A percentile compares a stretch with the other conserved stretches of the same genome.
These are phyloP conservation scores for Spilogale gracilis DNA, from an alignment of 2,113 vertebrate species.

Conservation along the genomic window DNA sequence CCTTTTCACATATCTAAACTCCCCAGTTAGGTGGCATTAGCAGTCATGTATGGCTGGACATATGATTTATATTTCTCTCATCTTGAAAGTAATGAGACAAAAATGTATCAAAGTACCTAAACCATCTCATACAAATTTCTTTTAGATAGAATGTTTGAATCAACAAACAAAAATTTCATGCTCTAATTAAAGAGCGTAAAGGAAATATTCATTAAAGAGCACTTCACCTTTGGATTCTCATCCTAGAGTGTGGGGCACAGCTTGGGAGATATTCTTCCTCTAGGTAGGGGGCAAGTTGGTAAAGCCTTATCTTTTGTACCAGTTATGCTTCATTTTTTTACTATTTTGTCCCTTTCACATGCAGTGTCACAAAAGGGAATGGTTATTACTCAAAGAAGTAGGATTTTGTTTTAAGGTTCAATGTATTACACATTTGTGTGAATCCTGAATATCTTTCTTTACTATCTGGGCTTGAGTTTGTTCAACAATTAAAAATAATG, in stretches of 20 bases:
- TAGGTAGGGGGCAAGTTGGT: background rate
- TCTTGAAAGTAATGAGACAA: background rate
- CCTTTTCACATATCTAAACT: slow-evolving; percentile 62
- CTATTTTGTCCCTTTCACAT: background rate
- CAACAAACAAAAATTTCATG: background rate
- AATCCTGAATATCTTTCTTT: background rate
- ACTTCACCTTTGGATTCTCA: slow-evolving; percentile 10
- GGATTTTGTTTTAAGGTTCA: background rate
- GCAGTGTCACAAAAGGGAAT: background rate
- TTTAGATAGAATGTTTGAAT: slow-evolving; percentile 23
- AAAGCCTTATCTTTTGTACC: background rate
- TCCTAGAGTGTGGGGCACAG: background rate
- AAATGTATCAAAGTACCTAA: background rate
- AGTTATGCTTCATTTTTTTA: background rate
- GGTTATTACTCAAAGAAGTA: background rate
- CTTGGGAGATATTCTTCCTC: background rate
- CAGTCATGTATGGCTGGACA: background rate
- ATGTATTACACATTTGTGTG: background rate
- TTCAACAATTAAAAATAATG: background rate
- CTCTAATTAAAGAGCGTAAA: slow-evolving; percentile 11
- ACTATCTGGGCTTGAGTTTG: background rate
- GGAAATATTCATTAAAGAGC: background rate
- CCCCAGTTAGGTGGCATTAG: slow-evolving; percentile 25
- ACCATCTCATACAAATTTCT: background rate
- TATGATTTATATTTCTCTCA: slow-evolving; percentile 11